Evolutionary conservation across 2,888 invertebrate genomes (phyloP).

Genomic region (Laothoe populi): DNA sequence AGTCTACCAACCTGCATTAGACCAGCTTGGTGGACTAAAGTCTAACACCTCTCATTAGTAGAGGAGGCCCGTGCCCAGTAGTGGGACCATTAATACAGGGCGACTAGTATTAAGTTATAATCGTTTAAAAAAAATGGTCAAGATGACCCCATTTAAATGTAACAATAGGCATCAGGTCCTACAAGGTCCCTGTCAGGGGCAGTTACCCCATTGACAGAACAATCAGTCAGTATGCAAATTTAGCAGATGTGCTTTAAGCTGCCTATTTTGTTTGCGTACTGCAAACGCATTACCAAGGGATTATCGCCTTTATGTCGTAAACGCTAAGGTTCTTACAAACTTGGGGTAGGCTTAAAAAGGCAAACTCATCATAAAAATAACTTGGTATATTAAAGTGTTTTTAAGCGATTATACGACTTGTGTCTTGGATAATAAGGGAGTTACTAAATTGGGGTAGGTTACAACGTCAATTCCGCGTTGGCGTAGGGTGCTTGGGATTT

Average conservation of each 20-base stretch:
- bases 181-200: constrained; percentile 34
- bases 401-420: constrained; percentile 33
- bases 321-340: background rate
- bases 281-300: background rate
- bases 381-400: background rate
- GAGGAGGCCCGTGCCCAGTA: too few species aligned
- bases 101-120: too few species aligned
- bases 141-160: constrained; percentile 21
- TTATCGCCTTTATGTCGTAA: background rate
- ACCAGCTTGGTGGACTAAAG: too few species aligned
- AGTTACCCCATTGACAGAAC: constrained; percentile 57
- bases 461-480: too few species aligned
- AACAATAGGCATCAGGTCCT: constrained; percentile 32
- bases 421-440: rapidly evolving
- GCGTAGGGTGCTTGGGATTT: too few species aligned
- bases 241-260: constrained; percentile 58
- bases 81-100: too few species aligned
- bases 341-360: background rate
- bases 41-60: too few species aligned
- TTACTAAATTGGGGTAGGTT: background rate
- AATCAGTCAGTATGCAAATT: constrained; percentile 74
- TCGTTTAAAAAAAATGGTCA: too few species aligned
- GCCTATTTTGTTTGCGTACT: background rate
- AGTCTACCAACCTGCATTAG: too few species aligned
- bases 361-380: constrained; percentile 17